These are phyloP conservation scores for Diogma glabrata DNA, from an alignment of 2,888 invertebrate genomes.

Conservation along the genomic window DNA sequence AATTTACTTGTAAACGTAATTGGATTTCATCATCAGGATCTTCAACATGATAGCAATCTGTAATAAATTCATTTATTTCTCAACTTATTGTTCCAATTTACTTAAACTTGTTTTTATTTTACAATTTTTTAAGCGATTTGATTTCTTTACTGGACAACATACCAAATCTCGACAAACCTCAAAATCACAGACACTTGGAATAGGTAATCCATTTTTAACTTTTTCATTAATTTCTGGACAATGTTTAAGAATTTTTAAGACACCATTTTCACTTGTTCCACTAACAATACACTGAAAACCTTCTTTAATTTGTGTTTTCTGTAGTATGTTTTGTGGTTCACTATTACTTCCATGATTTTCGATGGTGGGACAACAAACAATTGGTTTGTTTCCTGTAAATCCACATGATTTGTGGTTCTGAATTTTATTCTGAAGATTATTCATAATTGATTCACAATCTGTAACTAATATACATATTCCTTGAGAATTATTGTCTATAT, in stretches of 20 bases:
- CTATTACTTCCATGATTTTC: not conserved
- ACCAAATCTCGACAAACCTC: not conserved
- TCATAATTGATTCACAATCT: not conserved
- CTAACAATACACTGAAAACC: not conserved
- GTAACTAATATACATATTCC: slow-evolving; percentile 3
- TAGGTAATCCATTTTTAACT: too few species aligned
- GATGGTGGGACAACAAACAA: not conserved
- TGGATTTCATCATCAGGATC: not conserved
- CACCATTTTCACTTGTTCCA: not conserved
- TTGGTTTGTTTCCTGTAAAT: not conserved
- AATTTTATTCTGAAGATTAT: not conserved
- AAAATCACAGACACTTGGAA: not conserved
- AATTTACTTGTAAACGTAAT: not conserved
- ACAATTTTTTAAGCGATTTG: not conserved
- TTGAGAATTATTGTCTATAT: too few species aligned
- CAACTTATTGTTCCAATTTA: too few species aligned
- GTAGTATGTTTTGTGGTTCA: too few species aligned
- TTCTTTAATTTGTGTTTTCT: too few species aligned
- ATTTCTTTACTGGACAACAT: not conserved
- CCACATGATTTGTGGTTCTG: not conserved
- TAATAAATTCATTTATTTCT: too few species aligned
- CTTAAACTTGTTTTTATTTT: too few species aligned
- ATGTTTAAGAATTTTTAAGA: not conserved
- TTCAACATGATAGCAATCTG: not conserved
- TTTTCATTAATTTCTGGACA: not conserved